Base-by-base conservation (phyloP, 2,888 invertebrate genomes). In the Lasioglossum oenotherae region DNA sequence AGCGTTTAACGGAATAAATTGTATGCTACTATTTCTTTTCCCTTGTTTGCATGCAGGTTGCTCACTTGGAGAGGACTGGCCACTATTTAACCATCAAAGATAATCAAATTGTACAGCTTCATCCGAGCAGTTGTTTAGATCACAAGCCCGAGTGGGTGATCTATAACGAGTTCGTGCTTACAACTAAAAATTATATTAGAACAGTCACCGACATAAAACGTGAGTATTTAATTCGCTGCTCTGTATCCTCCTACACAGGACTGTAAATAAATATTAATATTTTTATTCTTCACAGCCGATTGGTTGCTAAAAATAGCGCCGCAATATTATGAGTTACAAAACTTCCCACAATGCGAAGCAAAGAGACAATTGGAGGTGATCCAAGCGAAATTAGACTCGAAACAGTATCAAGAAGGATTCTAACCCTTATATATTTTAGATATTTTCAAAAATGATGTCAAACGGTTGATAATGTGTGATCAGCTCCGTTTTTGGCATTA, bases 141-240 rank as follows among this genome's bases (percentile, higher is more conserved):
- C 99, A 99, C 96, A 99, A 99, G 95, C 99, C 99, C 0, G 99
- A 99, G 95, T 99, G 99, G 99, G 99, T 99, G 67, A 98, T 99
- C 85, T 99, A 99, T 96, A 99, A 99, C 96, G 99, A 99, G 96
- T 99, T 99, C 95, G 99, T 99, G 74, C 96, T 99, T 90, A 99
- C 99, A 87, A 99, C 99, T 85, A 99, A 99, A 96, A 99, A 99
- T 96, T 99, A 99, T 95, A 99, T 99, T 93, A 96, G 99, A 91
- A 99, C 99, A 0, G 99, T 99, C 23, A 99, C 99, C 0, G 99
- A 99, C 94, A 98, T 99, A 89, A 99, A 99, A 96, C 99, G 99
- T 99, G 95, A 97, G 97, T 96, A 82, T 82, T 46, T 44, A 64
- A 19, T 19, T 19, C 6, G 35, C 3, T 64, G 31, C 2, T 16